Evolutionary conservation across 2,888 invertebrate genomes (phyloP), one percentile per base, ranked within the genome.

Genomic region (Phyllotreta striolata): DNA sequence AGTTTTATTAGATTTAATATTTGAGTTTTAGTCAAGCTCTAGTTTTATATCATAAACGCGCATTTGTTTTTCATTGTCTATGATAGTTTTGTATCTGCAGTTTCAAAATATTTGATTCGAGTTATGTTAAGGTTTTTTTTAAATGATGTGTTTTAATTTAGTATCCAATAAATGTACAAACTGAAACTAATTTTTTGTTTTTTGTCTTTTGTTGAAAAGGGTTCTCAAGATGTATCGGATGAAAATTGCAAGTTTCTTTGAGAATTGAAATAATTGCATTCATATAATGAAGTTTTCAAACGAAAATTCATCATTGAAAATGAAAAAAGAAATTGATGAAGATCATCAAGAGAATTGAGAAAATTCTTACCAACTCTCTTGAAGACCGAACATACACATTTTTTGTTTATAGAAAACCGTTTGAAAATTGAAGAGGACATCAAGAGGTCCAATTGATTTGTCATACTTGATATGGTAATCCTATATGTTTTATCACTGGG

Each of bases 181-280:
- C 13, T 70, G 66, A 70, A 69, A 75, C 76, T 76, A 74, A 73
- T 75, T 75, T 71, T 85, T 52, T 52, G 84, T 86, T 87, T 90
- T 89, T 89, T 88, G 89, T 89, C 69, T 89, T 24, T 90, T 89
- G 89, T 89, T 87, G 88, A 80, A 86, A 90, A 90, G 90, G 90
- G 89, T 88, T 88, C 88, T 88, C 88, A 89, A 89, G 90, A 89
- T 88, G 88, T 88, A 87, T 89, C 88, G 90, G 90, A 89, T 90
- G 89, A 90, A 87, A 52, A 37, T 52, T 86, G 74, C 76, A 78
- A 78, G 76, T 77, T 74, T 77, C 72, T 76, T 75, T 65, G 64
- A 66, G 66, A 68, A 71, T 66, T 62, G 63, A 66, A 61, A 67
- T 65, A 66, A 69, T 69, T 64, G 65, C 66, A 64, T 64, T 60